Percentiles rank a stretch among this genome's conserved stretches.
Conservation (phyloP, 2,113 vertebrate genomes). For the Tragulus kanchil region DNA sequence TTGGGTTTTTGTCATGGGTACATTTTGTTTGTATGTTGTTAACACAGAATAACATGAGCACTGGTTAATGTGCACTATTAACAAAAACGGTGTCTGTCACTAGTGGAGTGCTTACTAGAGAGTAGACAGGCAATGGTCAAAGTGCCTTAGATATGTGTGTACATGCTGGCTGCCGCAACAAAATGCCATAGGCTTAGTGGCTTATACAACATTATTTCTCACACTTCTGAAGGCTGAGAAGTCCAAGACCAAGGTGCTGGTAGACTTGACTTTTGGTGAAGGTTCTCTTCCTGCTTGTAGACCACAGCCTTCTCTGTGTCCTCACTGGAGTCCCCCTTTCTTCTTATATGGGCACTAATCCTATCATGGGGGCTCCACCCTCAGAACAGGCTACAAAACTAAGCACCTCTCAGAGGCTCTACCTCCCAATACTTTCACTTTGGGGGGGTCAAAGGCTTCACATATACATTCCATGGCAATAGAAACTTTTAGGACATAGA, state of each 20-base stretch:
- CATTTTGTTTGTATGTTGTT: not conserved
- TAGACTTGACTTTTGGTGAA: not conserved
- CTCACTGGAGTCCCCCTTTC: not conserved
- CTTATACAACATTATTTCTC: not conserved
- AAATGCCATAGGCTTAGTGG: not conserved
- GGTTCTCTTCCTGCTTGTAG: not conserved
- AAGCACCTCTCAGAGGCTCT: not conserved
- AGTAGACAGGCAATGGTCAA: rapidly evolving
- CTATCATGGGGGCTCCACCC: not conserved
- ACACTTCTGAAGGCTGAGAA: not conserved
- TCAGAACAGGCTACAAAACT: not conserved
- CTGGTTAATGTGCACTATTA: not conserved
- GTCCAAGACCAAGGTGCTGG: not conserved
- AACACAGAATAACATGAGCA: not conserved
- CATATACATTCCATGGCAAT: not conserved
- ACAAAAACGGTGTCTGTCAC: not conserved
- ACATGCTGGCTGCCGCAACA: not conserved
- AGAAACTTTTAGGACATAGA: not conserved
- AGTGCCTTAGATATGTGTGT: not conserved
- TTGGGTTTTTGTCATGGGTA: not conserved
- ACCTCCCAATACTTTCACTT: not conserved
- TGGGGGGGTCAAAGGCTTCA: not conserved
- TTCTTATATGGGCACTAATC: not conserved
- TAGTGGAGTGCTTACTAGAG: not conserved
- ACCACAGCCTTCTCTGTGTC: not conserved